Conservation (phyloP, 2,888 invertebrate genomes). For the Ennomos erosarius region DNA sequence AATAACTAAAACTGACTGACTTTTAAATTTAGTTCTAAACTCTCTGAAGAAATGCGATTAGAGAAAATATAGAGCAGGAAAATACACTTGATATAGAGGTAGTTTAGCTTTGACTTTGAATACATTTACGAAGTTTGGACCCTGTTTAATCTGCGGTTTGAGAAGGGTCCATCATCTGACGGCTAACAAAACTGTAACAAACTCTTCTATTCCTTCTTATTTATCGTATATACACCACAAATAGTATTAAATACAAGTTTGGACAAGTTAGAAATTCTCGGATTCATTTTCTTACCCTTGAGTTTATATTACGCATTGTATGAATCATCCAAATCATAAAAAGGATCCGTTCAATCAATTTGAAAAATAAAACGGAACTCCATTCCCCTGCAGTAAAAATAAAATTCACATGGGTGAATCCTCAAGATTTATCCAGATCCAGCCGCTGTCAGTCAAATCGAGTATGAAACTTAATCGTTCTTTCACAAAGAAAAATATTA, state of each 20-base stretch:
- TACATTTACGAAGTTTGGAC: too few species aligned
- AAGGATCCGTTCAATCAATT: neutral
- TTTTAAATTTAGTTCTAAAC: too few species aligned
- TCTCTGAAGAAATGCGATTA: too few species aligned
- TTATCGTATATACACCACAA: neutral
- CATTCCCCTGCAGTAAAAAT: slow-evolving; percentile 7
- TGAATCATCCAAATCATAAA: slow-evolving; percentile 8
- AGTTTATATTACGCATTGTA: neutral
- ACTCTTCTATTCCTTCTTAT: neutral
- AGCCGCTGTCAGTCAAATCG: slow-evolving; percentile 25
- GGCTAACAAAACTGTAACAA: neutral
- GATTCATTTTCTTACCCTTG: neutral
- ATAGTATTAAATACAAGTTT: neutral
- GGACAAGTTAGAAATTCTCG: slow-evolving; percentile 8
- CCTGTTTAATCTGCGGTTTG: too few species aligned
- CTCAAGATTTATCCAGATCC: slow-evolving; percentile 6
- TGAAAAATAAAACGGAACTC: neutral
- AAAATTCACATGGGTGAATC: slow-evolving; percentile 17
- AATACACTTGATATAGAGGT: too few species aligned
- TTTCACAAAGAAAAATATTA: slow-evolving; percentile 23
- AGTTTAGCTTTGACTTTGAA: too few species aligned
- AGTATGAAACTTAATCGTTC: slow-evolving; percentile 25
- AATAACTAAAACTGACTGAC: too few species aligned
- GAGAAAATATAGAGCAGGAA: too few species aligned
- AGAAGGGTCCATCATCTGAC: too few species aligned